Percentiles rank a stretch among this genome's conserved stretches.
Evolutionary conservation across 2,113 vertebrate genomes (phyloP).

Genomic region (Rattus norvegicus): GRCr8 NC_086021.1:100684501-100685000

Average conservation of each 20-base stretch:
- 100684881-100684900: background rate
- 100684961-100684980: background rate
- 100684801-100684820: background rate
- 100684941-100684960: background rate
- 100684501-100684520: conserved; percentile 53
- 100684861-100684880: background rate
- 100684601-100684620: conserved; percentile 26
- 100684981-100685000: background rate
- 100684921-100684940: background rate
- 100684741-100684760: background rate
- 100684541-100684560: conserved; percentile 55
- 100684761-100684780: background rate
- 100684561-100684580: background rate
- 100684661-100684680: background rate
- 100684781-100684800: background rate
- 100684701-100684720: background rate
- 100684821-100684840: background rate
- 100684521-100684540: conserved; percentile 33
- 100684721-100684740: background rate
- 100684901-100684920: background rate
- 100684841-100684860: background rate
- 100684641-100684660: background rate
- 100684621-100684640: conserved; percentile 17
- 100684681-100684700: background rate
- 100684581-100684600: conserved; percentile 47